Base-by-base conservation (phyloP, 2,113 vertebrate genomes). In the Thunnus maccoyii region DNA sequence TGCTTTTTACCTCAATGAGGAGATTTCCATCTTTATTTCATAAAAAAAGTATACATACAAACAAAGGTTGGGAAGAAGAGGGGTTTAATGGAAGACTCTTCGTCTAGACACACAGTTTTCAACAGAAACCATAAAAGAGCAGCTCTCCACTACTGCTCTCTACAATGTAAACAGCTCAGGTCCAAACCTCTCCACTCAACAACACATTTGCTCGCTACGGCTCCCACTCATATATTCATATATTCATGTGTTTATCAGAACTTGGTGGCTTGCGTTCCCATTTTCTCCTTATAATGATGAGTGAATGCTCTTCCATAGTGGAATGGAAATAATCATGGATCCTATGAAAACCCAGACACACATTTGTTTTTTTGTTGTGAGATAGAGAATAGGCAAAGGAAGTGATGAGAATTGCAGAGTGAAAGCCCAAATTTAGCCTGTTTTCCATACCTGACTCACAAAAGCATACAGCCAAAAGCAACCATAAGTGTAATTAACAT, bases 221-320 rank as follows among this genome's bases (percentile, higher is more conserved):
- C 74, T 84, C 73, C 76, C 83, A 69, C 84, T 91, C 93, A 90
- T 62, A 85, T 92, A 93, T 93, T 93, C 91, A 93, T 93, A 84
- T 91, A 93, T 93, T 92, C 91, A 92, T 91, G 90, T 92, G 88
- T 93, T 93, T 93, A 91, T 91, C 88, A 90, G 88, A 93, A 93
- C 80, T 92, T 87, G 82, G 63, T 32, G 85, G 73, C 84, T 90
- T 82, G 88, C 82, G 36, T 85, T 88, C 83, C 86, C 88, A 82
- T 93, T 92, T 90, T 88, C 83, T 78, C 75, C 79, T 70, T 46
- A 90, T 91, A 92, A 93, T 90, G 83, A 91, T 83, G 83, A 90
- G 84, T 3, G 71, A 92, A 89, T 84, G 80, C 88, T 82, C 80
- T 86, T 88, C 81, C 63, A 65, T 75, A 54, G 79, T 76, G 88